These are phyloP conservation scores for Pseudococcus jackbeardsleyi DNA, from an alignment of 2,888 invertebrate species.

Conservation along the genomic window DNA sequence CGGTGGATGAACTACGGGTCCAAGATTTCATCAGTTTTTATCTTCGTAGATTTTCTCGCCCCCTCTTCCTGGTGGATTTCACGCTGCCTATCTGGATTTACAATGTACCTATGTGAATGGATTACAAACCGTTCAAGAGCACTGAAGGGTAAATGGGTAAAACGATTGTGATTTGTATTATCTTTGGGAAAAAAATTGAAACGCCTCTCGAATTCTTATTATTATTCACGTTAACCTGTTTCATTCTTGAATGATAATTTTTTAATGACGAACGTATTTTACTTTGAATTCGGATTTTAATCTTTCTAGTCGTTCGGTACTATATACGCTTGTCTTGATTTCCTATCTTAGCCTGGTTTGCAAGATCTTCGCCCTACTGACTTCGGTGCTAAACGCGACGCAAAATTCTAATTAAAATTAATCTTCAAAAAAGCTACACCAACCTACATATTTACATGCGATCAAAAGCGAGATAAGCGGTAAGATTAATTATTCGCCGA, in stretches of 20 bases:
- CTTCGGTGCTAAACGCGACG: constrained; percentile 78
- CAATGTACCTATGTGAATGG: too few relatives aligned
- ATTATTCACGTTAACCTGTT: background rate
- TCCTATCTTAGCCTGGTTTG: constrained; percentile 90
- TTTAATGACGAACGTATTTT: constrained; percentile 65
- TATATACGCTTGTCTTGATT: constrained; percentile 97
- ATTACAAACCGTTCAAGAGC: background rate
- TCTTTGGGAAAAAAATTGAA: too few relatives aligned
- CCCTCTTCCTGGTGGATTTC: background rate
- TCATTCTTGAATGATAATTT: background rate
- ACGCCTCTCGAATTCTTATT: background rate
- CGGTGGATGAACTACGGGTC: background rate
- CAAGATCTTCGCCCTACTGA: constrained; percentile 83
- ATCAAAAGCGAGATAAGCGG: background rate
- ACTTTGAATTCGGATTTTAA: constrained; percentile 94
- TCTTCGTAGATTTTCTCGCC: background rate
- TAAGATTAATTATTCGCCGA: background rate
- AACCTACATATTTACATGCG: background rate
- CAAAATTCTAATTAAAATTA: constrained; percentile 28
- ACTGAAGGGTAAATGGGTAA: background rate
- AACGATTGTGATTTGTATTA: background rate
- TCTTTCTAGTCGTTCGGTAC: constrained; percentile 91
- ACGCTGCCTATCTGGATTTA: background rate
- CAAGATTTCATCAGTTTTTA: background rate
- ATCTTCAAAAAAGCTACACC: background rate